These are phyloP conservation scores for Enteromius trimaculatus DNA, from an alignment of 2,797 vertebrate genomes.

Conservation along the genomic window DNA sequence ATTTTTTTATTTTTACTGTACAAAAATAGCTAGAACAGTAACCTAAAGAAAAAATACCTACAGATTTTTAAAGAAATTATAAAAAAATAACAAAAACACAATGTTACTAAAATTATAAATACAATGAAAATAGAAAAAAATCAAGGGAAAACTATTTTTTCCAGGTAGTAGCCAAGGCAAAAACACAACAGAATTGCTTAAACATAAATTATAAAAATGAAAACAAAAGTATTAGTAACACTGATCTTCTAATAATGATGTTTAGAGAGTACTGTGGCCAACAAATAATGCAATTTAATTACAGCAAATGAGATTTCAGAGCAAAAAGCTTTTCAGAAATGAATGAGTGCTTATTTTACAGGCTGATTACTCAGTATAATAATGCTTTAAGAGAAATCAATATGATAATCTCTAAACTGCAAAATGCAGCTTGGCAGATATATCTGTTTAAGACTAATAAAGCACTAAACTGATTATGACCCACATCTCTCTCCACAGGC, in stretches of 20 bases:
- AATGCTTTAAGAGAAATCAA: neutral
- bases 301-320: neutral
- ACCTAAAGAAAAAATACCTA: neutral
- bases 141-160: too few relatives aligned
- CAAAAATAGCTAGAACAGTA: neutral
- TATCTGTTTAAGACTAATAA: neutral
- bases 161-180: too few relatives aligned
- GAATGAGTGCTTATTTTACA: neutral
- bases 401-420: neutral
- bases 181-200: neutral
- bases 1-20: neutral
- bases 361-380: neutral
- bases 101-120: neutral
- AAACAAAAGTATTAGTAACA: neutral
- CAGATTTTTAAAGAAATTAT: neutral
- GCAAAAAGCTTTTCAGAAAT: neutral
- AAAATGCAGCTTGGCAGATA: neutral
- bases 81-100: neutral
- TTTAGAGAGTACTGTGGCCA: neutral
- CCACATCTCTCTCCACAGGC: slow-evolving; percentile 59
- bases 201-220: neutral
- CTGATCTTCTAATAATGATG: neutral
- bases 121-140: neutral
- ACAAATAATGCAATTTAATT: neutral
- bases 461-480: neutral